These are phyloP conservation scores for Drosophila borealis DNA, from an alignment of 2,888 invertebrate genomes.

Conservation along the genomic window DNA sequence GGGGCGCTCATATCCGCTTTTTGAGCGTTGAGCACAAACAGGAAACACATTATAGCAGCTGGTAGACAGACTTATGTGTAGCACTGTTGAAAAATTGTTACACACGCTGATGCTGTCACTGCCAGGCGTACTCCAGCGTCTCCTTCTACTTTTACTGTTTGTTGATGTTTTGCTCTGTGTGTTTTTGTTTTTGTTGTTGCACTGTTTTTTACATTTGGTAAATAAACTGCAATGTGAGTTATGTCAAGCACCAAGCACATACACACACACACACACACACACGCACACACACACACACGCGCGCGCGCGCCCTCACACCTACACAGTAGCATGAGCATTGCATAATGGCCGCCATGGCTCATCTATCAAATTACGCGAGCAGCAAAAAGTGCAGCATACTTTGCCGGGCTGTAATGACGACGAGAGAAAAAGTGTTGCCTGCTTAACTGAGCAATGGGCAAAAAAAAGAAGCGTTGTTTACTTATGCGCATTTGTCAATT, in stretches of 20 bases:
- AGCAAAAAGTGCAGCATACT: slow-evolving; percentile 66
- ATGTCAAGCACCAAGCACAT: slow-evolving; percentile 67
- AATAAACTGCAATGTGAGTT: slow-evolving; percentile 79
- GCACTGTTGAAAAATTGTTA: slow-evolving; percentile 81
- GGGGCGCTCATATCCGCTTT: slow-evolving; percentile 74
- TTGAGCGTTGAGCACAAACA: slow-evolving; percentile 79
- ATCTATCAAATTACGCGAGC: slow-evolving; percentile 76
- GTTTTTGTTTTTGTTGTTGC: slow-evolving; percentile 52
- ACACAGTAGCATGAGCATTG: slow-evolving; percentile 43
- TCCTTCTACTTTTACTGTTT: slow-evolving; percentile 48
- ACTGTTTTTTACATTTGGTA: slow-evolving; percentile 75
- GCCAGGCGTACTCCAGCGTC: slow-evolving; percentile 57
- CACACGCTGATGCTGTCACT: slow-evolving; percentile 73
- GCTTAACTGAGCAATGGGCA: slow-evolving; percentile 24
- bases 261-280: slow-evolving; percentile 18
- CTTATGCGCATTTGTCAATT: slow-evolving; percentile 63
- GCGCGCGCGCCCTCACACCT: slow-evolving; percentile 18
- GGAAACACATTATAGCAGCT: slow-evolving; percentile 81
- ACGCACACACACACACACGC: slow-evolving; percentile 21
- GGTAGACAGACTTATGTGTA: slow-evolving; percentile 82
- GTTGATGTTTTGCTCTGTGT: slow-evolving; percentile 55
- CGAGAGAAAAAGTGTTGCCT: slow-evolving; percentile 37
- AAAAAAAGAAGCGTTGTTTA: slow-evolving; percentile 58
- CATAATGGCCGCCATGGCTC: slow-evolving; percentile 78
- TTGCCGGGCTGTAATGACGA: slow-evolving; percentile 58